Base-by-base conservation (phyloP, 2,797 vertebrate species). In the Enteromius anoplus region DNA sequence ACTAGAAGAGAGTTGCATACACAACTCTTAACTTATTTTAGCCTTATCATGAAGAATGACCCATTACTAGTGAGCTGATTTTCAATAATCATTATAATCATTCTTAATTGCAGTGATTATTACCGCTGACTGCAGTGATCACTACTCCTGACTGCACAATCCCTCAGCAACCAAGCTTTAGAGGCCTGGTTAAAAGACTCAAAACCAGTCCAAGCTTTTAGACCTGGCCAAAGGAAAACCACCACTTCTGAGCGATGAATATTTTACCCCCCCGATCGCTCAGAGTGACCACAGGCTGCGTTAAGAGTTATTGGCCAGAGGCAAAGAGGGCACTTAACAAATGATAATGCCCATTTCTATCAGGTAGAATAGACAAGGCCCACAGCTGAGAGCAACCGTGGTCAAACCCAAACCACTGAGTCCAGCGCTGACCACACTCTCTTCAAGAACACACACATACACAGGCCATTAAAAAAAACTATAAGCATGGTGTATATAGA, bases 221-320 rank as follows among this genome's bases (percentile, higher is more conserved):
- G 91, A 89, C 87, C 88, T 85, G 91, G 89, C 89, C 84, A 91
- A 91, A 94, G 93, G 92, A 93, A 95, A 95, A 95, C 94, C 94
- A 94, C 94, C 92, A 93, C 93, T 95, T 91, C 90, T 85, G 73
- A 87, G 94, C 89, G 85, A 95, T 94, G 91, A 95, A 95, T 95
- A 95, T 95, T 95, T 95, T 93, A 95, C 94, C 94, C 93, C 92
- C 85, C 93, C 93, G 93, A 93, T 89, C 92, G 93, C 93, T 92
- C 93, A 94, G 93, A 94, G 91, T 92, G 93, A 95, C 95, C 95
- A 94, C 95, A 95, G 92, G 92, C 91, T 90, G 89, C 93, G 93
- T 95, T 95, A 95, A 95, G 93, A 95, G 94, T 94, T 95, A 90
- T 93, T 94, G 93, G 93, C 94, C 94, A 93, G 91, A 93, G 93